These are phyloP conservation scores for Denticeps clupeoides DNA, from an alignment of 2,797 vertebrate species.

Conservation along the genomic window DNA sequence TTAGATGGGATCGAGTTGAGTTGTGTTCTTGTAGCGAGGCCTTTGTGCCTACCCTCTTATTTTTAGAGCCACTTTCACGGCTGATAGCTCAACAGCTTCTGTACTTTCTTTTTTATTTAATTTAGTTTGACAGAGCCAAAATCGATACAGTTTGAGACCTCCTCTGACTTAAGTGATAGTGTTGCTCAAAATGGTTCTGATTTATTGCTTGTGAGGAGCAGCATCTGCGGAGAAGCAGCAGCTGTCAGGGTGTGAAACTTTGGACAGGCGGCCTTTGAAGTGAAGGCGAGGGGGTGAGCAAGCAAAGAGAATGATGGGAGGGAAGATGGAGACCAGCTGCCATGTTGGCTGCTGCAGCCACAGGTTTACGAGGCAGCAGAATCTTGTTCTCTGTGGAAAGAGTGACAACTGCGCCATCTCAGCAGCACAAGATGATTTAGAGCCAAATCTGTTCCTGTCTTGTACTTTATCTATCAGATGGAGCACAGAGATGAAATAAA, in stretches of 20 bases:
- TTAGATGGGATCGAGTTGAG: background rate
- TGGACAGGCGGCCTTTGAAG: background rate
- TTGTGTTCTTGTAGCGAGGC: background rate
- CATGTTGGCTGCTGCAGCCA: background rate
- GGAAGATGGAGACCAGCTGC: background rate
- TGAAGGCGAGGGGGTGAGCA: background rate
- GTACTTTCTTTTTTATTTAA: slow-evolving; percentile 21
- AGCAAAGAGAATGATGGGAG: background rate
- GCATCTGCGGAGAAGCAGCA: slow-evolving; percentile 19
- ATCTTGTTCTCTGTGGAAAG: background rate
- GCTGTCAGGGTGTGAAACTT: background rate
- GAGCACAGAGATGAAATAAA: too few species aligned
- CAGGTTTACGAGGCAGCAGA: background rate
- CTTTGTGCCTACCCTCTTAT: background rate
- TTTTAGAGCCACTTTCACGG: too few species aligned
- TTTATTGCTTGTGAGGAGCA: slow-evolving; percentile 26
- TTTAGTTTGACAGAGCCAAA: slow-evolving; percentile 19
- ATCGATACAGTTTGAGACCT: slow-evolving; percentile 28
- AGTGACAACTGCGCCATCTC: background rate
- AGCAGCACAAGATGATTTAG: background rate
- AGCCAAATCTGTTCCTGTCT: too few species aligned
- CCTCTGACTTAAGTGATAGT: slow-evolving; percentile 17
- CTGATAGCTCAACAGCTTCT: background rate
- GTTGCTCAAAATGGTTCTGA: slow-evolving; percentile 23
- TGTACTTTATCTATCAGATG: too few species aligned